Conservation (phyloP, 2,888 invertebrate species). For the Drosophila paranaensis region DNA sequence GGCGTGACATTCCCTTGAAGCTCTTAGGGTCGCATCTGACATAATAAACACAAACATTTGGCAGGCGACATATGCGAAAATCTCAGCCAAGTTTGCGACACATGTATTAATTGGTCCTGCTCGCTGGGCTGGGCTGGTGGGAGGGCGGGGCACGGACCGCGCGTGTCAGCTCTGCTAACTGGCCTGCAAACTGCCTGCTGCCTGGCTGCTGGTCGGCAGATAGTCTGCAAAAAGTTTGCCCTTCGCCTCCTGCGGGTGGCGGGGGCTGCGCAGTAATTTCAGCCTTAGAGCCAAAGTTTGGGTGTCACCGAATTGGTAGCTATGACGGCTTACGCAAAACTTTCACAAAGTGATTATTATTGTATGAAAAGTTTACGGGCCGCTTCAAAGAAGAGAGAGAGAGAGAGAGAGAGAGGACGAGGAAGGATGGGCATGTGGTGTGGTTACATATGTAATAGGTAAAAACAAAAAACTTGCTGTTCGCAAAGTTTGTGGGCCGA, state of each 20-base stretch:
- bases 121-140: not conserved
- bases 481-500: slow-evolving; percentile 34
- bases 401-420: slow-evolving; percentile 27
- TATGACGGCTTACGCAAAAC: slow-evolving; percentile 72
- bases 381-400: slow-evolving; percentile 34
- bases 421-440: slow-evolving; percentile 16
- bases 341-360: slow-evolving; percentile 78
- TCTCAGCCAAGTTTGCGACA: slow-evolving; percentile 48
- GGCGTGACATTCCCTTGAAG: slow-evolving; percentile 31
- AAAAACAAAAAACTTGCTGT: slow-evolving; percentile 54
- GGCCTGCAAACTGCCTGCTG: slow-evolving; percentile 35
- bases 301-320: slow-evolving; percentile 75
- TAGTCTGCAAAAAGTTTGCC: slow-evolving; percentile 64
- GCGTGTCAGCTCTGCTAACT: slow-evolving; percentile 34
- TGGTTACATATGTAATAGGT: slow-evolving; percentile 53
- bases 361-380: slow-evolving; percentile 71
- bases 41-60: slow-evolving; percentile 65
- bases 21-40: slow-evolving; percentile 22
- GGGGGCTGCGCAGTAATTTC: slow-evolving; percentile 44
- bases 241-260: slow-evolving; percentile 24
- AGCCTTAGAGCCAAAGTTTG: slow-evolving; percentile 51
- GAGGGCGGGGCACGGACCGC: not conserved
- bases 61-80: slow-evolving; percentile 37
- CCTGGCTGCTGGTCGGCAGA: slow-evolving; percentile 47
- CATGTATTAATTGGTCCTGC: slow-evolving; percentile 65